Evolutionary conservation across 2,797 vertebrate species (phyloP), one percentile per base, ranked within the genome.

Genomic region (Lepilemur ruficaudatus): DNA sequence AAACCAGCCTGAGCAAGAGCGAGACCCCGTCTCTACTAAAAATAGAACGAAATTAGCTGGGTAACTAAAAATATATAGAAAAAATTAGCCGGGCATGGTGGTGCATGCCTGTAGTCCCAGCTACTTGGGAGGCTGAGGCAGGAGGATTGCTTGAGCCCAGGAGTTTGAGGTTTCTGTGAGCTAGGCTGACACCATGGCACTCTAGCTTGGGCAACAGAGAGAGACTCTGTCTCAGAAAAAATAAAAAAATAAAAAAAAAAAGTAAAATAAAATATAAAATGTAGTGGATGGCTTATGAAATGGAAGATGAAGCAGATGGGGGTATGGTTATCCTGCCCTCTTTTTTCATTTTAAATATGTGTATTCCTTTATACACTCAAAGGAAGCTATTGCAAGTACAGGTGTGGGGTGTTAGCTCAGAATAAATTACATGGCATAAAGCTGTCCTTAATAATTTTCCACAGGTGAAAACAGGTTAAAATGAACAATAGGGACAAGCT

Each of bases 381-480:
- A 48, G 30, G 79, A 83, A 87, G 57, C 41, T 30, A 86, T 94
- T 96, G 91, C 65, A 83, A 63, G 46, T 48, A 20, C 12, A 10
- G 23, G 35, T 94, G 10, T 52, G n/a, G 10, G n/a, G 2, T 55
- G 48, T 1, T 87, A 72, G 30, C 48, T 91, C 43, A 81, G 52
- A 89, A 89, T 89, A 89, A 92, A 90, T 67, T 59, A 70, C 30
- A 63, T 55, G 32, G 61, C 46, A 63, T 92, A 59, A 89, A 43
- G 55, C 30, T 67, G 63, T 15, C 17, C 7, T 48, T 61, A 43
- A 65, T n/a, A 86, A 86, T 61, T 92, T 80, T 84, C 50, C 41
- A 83, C 13, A 91, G n/a, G 4, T 63, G 18, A 96, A 96, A 93
- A 86, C 50, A 32, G 41, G 22, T 69, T 75, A 79, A 91, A 88